phyloP scores from a whole-genome alignment of 2,888 invertebrate genomes.

The Temnothorax rugatulus region DNA sequence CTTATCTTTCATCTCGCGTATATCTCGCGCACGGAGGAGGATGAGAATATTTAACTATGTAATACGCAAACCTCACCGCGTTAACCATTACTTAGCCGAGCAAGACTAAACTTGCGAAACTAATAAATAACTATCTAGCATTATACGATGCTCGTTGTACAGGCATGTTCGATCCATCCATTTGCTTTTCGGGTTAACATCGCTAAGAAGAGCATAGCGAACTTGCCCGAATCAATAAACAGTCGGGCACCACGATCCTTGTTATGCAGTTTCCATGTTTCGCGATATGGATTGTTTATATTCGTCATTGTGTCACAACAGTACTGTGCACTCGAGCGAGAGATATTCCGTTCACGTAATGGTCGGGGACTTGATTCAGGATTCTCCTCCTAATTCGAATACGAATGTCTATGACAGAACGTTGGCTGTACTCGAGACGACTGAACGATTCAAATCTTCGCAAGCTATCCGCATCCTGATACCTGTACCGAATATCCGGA shows the following conservation, averaged over 20 bases:
- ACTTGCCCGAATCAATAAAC: slow-evolving; percentile 40
- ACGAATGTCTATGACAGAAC: slow-evolving; percentile 40
- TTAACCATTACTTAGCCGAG: slow-evolving; percentile 21
- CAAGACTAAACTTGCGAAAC: slow-evolving; percentile 25
- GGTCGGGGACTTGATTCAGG: slow-evolving; percentile 29
- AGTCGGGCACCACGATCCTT: background rate
- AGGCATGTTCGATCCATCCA: background rate
- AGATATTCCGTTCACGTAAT: slow-evolving; percentile 52
- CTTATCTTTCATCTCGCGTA: background rate
- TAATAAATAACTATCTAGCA: slow-evolving; percentile 25
- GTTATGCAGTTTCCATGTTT: slow-evolving; percentile 30
- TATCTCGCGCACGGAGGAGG: background rate
- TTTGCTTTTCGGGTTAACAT: background rate
- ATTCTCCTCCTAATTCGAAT: slow-evolving; percentile 35
- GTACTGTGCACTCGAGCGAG: background rate
- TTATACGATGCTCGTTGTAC: slow-evolving; percentile 28
- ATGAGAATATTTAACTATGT: background rate
- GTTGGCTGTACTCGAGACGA: slow-evolving; percentile 10
- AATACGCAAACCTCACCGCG: background rate
- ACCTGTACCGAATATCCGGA: background rate
- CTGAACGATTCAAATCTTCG: slow-evolving; percentile 29
- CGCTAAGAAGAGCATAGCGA: background rate
- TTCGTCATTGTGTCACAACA: slow-evolving; percentile 26
- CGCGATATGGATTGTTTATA: slow-evolving; percentile 40
- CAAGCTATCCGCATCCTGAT: background rate